Base-by-base conservation (phyloP, 2,113 vertebrate genomes). In the Tor tambroides region DNA sequence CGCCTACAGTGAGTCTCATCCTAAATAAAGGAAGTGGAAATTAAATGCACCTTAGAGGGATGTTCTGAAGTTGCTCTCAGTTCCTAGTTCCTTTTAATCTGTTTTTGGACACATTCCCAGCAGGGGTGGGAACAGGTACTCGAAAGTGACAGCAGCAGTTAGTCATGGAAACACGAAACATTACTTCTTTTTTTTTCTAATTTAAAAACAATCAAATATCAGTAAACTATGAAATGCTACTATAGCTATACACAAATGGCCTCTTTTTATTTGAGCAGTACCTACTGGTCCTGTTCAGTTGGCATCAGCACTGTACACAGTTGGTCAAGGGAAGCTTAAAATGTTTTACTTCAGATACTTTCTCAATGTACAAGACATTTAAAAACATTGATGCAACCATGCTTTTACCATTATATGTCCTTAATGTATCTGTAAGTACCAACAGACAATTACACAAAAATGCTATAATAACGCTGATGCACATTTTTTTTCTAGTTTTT, bases 11-110 rank as follows among this genome's bases (percentile, higher is more conserved):
- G 35, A 17, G 56, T n/a, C 59, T 56, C 30, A 41, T 26, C 56
- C 32, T 61, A 23, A 56, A 61, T 28, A 81, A 81, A 43, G 59
- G 79, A 81, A 81, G 80, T 65, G 59, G 59, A 28, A 81, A 65
- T 38, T 28, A 38, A 46, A 15, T 46, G 38, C 38, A 67, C n/a
- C n/a, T 81, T 65, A 76, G 9, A 46, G 23, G 32, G 23, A 38
- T 81, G 56, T 63, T 43, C 35, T 28, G n/a, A 65, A 81, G 15
- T 46, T 15, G n/a, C 19, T 23, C 51, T 59, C 77, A 59, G 51
- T 80, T 79, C 9, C 5, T 79, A 56, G 49, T 79, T 80, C 51
- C 28, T 14, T 79, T 56, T 79, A 59, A 76, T 46, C 41, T 28
- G 23, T 19, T 35, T 79, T 79, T 35, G 49, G 77, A 59, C 19